Base-by-base conservation (phyloP, 2,888 invertebrate genomes). In the Amiota mariae region DNA sequence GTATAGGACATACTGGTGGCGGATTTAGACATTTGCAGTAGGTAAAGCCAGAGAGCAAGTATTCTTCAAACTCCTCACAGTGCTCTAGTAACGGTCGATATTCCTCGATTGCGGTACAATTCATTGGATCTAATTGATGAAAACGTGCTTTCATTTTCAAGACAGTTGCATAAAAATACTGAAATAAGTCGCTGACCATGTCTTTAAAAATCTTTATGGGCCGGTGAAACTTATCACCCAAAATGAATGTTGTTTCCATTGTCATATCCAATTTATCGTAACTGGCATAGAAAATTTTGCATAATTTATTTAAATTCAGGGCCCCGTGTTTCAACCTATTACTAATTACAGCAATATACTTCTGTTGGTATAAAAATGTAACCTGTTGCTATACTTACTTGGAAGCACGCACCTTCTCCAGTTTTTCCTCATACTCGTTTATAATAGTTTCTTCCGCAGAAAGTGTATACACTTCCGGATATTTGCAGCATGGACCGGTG, bases 111-210 rank as follows among this genome's bases (percentile, higher is more conserved):
- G 80, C 79, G n/a, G 80, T 78, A 63, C 80, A 73, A 72, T 80
- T 85, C 1, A 78, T 70, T 2, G 89, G 88, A 68, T 88, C 88
- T 64, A 88, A 72, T 70, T 85, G 88, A 73, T 85, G 81, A 76
- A 84, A 77, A n/a, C 71, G 75, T 67, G 80, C 85, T 46, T 82
- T 86, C 15, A 87, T 59, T 75, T 83, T 86, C 15, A 88, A 73
- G 1, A 84, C 70, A 8, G 78, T 73, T 0, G 87, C 76, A 70
- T 87, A 78, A 3, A 82, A 82, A 72, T 82, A 88, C 71, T 88
- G 85, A 15, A 88, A 88, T 2, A 87, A 75, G 71, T 88, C 87
- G 18, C 72, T 79, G 9, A 82, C 73, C 78, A 88, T 80, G 24
- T 79, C 81, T 48, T 86, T 85, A 72, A 86, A 87, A 46, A 71